phyloP scores from a whole-genome alignment of 2,113 vertebrate genomes.

The Oncorhynchus kisutch region DNA sequence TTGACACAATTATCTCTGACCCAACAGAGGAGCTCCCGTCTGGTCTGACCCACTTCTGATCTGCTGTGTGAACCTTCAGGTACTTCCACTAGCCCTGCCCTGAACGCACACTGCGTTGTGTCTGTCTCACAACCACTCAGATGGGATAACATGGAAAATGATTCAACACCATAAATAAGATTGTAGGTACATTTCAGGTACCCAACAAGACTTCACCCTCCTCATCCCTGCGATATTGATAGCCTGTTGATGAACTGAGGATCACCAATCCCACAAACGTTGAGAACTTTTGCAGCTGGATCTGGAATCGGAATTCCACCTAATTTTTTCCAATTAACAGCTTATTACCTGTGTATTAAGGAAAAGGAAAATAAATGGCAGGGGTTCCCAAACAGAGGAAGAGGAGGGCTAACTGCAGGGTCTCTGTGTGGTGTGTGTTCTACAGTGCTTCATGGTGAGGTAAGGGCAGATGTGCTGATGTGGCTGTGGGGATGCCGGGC shows the following conservation, averaged over 20 bases:
- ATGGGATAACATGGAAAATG: conserved; percentile 1
- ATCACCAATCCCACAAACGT: conserved; percentile 3
- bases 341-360: conserved; percentile 20
- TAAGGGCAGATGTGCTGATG: conserved; percentile 11
- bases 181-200: conserved; percentile 47
- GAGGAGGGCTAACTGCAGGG: not conserved
- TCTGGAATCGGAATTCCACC: conserved; percentile 1
- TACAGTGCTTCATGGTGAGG: not conserved
- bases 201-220: conserved; percentile 39
- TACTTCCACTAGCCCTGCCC: conserved; percentile 28
- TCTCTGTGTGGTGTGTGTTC: conserved; percentile 21
- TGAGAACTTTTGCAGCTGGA: conserved; percentile 15
- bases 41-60: conserved; percentile 64
- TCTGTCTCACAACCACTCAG: not conserved
- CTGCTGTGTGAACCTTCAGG: conserved; percentile 61
- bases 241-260: conserved; percentile 3
- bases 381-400: conserved; percentile 20
- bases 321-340: conserved; percentile 22
- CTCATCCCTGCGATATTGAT: not conserved
- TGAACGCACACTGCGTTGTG: conserved; percentile 21
- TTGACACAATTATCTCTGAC: conserved; percentile 51
- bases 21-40: not conserved
- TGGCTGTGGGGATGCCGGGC: not conserved
- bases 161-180: not conserved
- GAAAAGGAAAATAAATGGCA: conserved; percentile 22